These are phyloP conservation scores for Melanargia galathea DNA, from an alignment of 2,888 invertebrate species.

Conservation along the genomic window DNA sequence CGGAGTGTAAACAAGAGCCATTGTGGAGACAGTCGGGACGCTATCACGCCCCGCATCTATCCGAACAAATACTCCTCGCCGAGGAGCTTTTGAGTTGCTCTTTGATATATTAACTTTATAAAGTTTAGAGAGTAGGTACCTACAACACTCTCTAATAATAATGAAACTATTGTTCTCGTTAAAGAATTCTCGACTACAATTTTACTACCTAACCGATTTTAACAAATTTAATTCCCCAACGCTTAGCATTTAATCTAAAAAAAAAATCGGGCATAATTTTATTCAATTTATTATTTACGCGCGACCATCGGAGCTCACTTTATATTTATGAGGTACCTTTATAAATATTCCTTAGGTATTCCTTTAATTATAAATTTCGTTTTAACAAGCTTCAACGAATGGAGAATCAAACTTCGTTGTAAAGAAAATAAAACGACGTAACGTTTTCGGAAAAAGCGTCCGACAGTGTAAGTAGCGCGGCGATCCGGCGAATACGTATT, in stretches of 20 bases:
- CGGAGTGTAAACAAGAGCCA: constrained; percentile 73
- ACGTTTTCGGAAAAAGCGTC: constrained; percentile 5
- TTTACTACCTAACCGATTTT: too few relatives aligned
- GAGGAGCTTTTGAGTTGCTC: constrained; percentile 11
- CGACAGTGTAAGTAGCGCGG: not conserved
- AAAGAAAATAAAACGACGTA: constrained; percentile 1
- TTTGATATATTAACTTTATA: constrained; percentile 19
- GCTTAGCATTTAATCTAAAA: too few relatives aligned
- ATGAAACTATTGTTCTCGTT: too few relatives aligned
- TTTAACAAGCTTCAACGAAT: not conserved
- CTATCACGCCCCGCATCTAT: constrained; percentile 39
- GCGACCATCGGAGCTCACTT: constrained; percentile 4
- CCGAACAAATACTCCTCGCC: constrained; percentile 24
- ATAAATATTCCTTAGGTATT: constrained; percentile 15
- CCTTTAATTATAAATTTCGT: constrained; percentile 12
- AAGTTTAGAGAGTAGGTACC: not conserved
- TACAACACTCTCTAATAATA: too few relatives aligned
- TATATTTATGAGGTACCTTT: constrained; percentile 17
- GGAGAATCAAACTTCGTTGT: constrained; percentile 6
- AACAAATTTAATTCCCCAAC: too few relatives aligned
- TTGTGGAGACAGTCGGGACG: constrained; percentile 58
- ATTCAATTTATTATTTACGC: constrained; percentile 1
- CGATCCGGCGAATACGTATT: not conserved
- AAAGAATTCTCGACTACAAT: too few relatives aligned
- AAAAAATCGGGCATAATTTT: constrained; percentile 1